Evolutionary conservation across 2,888 invertebrate genomes (phyloP).

Genomic region (Mesoligia furuncula): DNA sequence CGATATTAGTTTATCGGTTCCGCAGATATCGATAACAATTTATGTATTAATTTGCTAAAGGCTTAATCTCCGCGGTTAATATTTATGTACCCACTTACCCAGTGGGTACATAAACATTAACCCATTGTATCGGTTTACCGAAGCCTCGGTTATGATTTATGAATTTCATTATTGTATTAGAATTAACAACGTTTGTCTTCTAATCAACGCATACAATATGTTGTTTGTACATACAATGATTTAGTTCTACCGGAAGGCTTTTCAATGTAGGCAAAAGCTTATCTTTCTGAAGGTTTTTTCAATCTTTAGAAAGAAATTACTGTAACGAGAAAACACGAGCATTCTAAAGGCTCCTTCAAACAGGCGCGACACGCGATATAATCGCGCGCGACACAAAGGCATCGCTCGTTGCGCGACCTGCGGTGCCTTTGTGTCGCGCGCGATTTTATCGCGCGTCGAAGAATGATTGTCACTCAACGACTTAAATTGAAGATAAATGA

Average conservation of each 20-base stretch:
- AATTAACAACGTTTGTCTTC: slow-evolving; percentile 25
- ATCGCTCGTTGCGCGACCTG: too few species aligned
- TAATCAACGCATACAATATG: slow-evolving; percentile 11
- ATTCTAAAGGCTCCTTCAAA: too few species aligned
- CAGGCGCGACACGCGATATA: too few species aligned
- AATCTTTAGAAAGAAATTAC: neutral
- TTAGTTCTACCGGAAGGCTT: neutral
- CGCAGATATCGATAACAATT: slow-evolving; percentile 31
- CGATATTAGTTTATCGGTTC: slow-evolving; percentile 11
- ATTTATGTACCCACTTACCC: too few species aligned
- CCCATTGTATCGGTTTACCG: slow-evolving; percentile 47
- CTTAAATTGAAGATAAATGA: too few species aligned
- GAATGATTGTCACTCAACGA: too few species aligned
- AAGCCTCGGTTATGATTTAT: slow-evolving; percentile 40
- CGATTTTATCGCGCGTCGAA: too few species aligned
- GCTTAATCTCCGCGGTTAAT: slow-evolving; percentile 32
- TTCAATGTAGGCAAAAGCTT: neutral
- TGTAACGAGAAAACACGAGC: neutral
- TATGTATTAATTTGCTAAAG: slow-evolving; percentile 41
- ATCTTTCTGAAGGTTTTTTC: too few species aligned
- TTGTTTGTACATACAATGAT: slow-evolving; percentile 7
- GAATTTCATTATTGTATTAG: slow-evolving; percentile 31
- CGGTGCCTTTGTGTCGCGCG: too few species aligned
- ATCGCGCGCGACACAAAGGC: too few species aligned
- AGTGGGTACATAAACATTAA: slow-evolving; percentile 51